Percentiles rank a stretch among this genome's conserved stretches.
Evolutionary conservation across 2,113 vertebrate genomes (phyloP).

Genomic region (Orthonyx spaldingii): DNA sequence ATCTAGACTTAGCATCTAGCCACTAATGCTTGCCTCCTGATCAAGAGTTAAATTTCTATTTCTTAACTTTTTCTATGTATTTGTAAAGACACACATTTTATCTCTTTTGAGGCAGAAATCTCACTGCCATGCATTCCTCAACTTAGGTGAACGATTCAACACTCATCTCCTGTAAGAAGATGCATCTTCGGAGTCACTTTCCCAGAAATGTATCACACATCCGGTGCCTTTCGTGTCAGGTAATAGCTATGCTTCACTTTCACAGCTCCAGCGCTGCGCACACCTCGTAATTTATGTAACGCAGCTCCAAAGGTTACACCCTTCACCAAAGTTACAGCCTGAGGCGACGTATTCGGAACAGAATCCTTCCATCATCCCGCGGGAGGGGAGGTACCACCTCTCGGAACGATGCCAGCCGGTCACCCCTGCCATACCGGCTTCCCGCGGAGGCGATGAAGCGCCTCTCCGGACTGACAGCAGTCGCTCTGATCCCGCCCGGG

Average conservation of each 20-base stretch:
- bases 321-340: neutral
- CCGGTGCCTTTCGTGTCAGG: fast-evolving
- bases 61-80: neutral
- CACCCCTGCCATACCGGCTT: fast-evolving
- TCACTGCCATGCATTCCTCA: neutral
- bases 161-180: neutral
- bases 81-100: neutral
- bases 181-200: neutral
- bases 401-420: neutral
- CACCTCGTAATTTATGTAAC: neutral
- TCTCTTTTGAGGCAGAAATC: neutral
- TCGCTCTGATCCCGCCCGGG: neutral
- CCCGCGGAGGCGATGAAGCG: fast-evolving
- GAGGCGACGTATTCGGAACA: neutral
- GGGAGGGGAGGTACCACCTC: fast-evolving
- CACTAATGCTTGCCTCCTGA: no score
- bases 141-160: neutral
- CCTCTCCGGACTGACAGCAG: neutral
- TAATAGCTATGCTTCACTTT: neutral
- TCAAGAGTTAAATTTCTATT: neutral
- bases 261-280: fast-evolving
- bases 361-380: fast-evolving
- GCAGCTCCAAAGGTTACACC: neutral
- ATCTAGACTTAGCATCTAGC: neutral
- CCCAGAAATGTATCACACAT: neutral